Evolutionary conservation across 2,888 invertebrate genomes (phyloP).

Genomic region (Dicyrtomina minuta): DNA sequence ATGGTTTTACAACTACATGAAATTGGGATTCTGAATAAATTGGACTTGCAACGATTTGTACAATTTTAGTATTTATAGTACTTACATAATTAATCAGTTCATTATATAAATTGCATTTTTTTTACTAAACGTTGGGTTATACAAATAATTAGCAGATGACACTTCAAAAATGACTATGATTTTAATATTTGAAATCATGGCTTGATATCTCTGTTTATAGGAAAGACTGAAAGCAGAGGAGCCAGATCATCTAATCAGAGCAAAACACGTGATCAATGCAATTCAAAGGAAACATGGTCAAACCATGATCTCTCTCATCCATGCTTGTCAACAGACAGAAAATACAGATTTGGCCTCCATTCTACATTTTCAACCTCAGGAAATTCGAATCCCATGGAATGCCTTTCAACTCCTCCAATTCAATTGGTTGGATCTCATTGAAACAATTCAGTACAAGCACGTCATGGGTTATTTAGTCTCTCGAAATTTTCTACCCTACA

Average conservation of each 20-base stretch:
- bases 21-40: neutral
- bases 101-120: no score
- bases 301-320: conserved; percentile 2
- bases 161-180: no score
- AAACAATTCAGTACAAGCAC: conserved; percentile 9
- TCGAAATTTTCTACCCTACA: conserved; percentile 9
- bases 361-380: conserved; percentile 16
- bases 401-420: conserved; percentile 19
- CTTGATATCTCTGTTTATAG: no score
- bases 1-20: neutral
- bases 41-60: conserved; percentile 17
- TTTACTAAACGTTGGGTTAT: no score
- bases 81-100: no score
- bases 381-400: conserved; percentile 11
- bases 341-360: conserved; percentile 13
- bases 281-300: conserved; percentile 13
- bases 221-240: neutral
- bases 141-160: no score
- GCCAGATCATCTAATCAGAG: no score
- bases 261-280: conserved; percentile 13
- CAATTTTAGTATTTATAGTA: no score
- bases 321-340: neutral
- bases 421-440: conserved; percentile 12
- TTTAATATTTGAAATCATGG: no score
- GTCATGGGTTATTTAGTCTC: conserved; percentile 7